A percentile compares a stretch with the other conserved stretches of the same genome.
Conservation (phyloP, 1,140 invertebrate genomes). For the Diorhabda sublineata region DNA sequence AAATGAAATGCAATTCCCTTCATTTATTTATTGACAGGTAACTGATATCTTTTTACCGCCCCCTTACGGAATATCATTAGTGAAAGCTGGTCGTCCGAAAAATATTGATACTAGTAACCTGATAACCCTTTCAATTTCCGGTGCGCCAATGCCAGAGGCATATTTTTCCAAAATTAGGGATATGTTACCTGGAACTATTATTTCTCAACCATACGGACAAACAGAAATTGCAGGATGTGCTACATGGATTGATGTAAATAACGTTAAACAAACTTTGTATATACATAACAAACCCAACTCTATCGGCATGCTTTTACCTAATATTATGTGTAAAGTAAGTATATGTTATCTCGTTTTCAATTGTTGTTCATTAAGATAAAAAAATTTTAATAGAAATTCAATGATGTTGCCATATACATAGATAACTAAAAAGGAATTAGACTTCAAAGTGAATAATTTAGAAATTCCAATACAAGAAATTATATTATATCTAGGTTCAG, state of each 20-base stretch:
- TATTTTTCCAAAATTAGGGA: constrained; percentile 31
- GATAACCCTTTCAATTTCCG: constrained; percentile 28
- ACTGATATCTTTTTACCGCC: constrained; percentile 40
- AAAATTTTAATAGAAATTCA: too few relatives aligned
- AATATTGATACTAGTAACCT: constrained; percentile 35
- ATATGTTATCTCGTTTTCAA: too few relatives aligned
- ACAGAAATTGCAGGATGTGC: constrained; percentile 37
- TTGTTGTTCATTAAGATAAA: too few relatives aligned
- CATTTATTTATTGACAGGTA: constrained; percentile 37
- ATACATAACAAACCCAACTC: constrained; percentile 34
- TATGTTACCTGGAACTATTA: constrained; percentile 39
- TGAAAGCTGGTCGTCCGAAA: constrained; percentile 42
- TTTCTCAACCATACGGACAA: constrained; percentile 36
- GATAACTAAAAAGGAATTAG: too few relatives aligned
- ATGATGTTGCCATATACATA: too few relatives aligned
- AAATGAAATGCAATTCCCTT: too few relatives aligned
- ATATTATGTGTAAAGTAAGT: constrained; percentile 36
- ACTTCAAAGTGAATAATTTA: too few relatives aligned
- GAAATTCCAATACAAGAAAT: too few relatives aligned
- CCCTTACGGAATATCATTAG: constrained; percentile 41
- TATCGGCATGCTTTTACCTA: constrained; percentile 32
- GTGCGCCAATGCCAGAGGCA: constrained; percentile 29
- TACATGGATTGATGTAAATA: constrained; percentile 29
- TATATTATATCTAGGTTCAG: too few relatives aligned
- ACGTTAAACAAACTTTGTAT: constrained; percentile 28